Percentiles rank a stretch among this genome's conserved stretches.
Evolutionary conservation across 1,140 invertebrate species (phyloP).

Genomic region (Drosophila arizonae): DNA sequence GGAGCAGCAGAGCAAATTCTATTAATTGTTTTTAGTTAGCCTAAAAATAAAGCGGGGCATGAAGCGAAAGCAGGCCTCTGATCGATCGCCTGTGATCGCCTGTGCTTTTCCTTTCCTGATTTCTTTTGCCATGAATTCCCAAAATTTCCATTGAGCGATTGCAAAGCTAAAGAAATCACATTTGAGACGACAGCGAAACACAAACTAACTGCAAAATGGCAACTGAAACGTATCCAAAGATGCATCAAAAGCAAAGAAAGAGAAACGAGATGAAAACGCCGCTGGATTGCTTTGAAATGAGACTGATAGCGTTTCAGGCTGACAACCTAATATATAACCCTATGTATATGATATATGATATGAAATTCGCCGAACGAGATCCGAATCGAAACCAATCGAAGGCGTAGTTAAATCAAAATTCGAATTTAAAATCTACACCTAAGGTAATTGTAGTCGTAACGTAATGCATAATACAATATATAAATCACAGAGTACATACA

Average conservation of each 20-base stretch:
- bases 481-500: conserved; percentile 28
- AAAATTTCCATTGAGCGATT: too few species aligned
- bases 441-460: conserved; percentile 58
- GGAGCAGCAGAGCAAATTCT: too few species aligned
- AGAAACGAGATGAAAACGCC: conserved; percentile 17
- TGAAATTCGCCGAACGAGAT: conserved; percentile 5
- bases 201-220: conserved; percentile 45
- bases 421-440: conserved; percentile 72
- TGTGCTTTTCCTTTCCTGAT: conserved; percentile 31
- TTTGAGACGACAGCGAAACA: conserved; percentile 34
- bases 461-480: conserved; percentile 33
- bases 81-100: neutral
- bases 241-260: conserved; percentile 67
- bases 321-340: conserved; percentile 18
- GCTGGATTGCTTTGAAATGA: conserved; percentile 67
- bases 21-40: conserved; percentile 22
- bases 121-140: conserved; percentile 24
- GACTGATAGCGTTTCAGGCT: conserved; percentile 81
- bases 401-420: conserved; percentile 81
- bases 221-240: conserved; percentile 80
- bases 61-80: conserved; percentile 10
- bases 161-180: conserved; percentile 18
- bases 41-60: conserved; percentile 7
- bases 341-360: conserved; percentile 20
- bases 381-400: conserved; percentile 39